Evolutionary conservation across 2,113 vertebrate genomes (phyloP).

Genomic region (Cheilinus undulatus): DNA sequence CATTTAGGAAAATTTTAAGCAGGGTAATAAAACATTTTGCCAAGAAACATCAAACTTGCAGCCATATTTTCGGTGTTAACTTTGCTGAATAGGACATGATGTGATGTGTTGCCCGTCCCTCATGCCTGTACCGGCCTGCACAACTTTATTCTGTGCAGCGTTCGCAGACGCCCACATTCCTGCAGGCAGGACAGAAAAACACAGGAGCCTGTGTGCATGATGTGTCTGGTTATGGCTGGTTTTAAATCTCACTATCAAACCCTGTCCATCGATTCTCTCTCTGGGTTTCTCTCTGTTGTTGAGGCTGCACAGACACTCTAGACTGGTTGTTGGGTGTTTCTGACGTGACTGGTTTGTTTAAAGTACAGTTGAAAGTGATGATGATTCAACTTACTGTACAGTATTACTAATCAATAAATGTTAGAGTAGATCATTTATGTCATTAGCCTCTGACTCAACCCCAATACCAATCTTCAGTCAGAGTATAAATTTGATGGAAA

Average conservation of each 20-base stretch:
- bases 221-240: conserved; percentile 41
- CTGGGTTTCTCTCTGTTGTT: conserved; percentile 35
- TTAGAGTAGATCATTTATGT: neutral
- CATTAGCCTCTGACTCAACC: conserved; percentile 22
- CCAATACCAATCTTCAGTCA: neutral
- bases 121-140: conserved; percentile 64
- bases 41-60: neutral
- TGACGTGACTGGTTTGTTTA: conserved; percentile 27
- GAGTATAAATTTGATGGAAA: neutral
- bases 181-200: conserved; percentile 43
- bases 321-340: conserved; percentile 58
- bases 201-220: conserved; percentile 25
- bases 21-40: conserved; percentile 6
- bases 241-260: conserved; percentile 21
- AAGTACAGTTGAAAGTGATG: conserved; percentile 22
- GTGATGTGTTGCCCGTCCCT: conserved; percentile 11
- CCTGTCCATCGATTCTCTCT: neutral
- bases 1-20: neutral
- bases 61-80: conserved; percentile 10
- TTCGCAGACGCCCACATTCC: conserved; percentile 71
- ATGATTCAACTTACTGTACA: conserved; percentile 4
- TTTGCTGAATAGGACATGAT: neutral
- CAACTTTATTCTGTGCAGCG: neutral
- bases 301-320: conserved; percentile 44
- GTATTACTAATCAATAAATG: neutral